These are phyloP conservation scores for Rotaria sp. DNA, from an alignment of 2,888 invertebrate genomes.

Conservation along the genomic window DNA sequence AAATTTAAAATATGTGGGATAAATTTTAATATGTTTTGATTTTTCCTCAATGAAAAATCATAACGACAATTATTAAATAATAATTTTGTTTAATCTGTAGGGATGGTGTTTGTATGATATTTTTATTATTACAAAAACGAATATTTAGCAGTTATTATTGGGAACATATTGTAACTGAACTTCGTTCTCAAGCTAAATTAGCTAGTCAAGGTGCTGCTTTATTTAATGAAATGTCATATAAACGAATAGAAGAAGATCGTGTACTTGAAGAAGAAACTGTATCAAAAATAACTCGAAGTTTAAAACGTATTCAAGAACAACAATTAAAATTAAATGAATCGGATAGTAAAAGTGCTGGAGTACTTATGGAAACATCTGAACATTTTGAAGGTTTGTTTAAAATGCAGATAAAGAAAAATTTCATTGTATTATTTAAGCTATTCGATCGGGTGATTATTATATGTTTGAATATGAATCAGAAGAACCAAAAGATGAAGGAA, in stretches of 20 bases:
- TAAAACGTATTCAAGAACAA: constrained; percentile 39
- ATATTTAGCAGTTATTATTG: constrained; percentile 92
- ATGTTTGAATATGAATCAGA: constrained; percentile 86
- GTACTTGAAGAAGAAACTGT: constrained; percentile 33
- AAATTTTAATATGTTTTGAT: too few relatives aligned
- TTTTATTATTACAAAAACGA: constrained; percentile 79
- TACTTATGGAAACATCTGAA: constrained; percentile 2
- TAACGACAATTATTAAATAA: too few relatives aligned
- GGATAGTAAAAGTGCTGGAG: not conserved
- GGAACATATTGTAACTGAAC: constrained; percentile 87
- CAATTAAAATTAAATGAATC: constrained; percentile 28
- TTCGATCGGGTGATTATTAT: constrained; percentile 95
- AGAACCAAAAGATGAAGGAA: constrained; percentile 60
- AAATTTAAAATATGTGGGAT: too few relatives aligned
- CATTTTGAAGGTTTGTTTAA: constrained; percentile 37
- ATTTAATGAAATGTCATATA: constrained; percentile 34
- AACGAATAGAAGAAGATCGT: constrained; percentile 35
- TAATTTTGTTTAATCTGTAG: not conserved
- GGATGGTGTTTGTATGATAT: constrained; percentile 76
- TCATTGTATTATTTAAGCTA: constrained; percentile 63
- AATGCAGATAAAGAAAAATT: not conserved
- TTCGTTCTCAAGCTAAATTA: constrained; percentile 83
- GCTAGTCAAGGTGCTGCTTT: constrained; percentile 63
- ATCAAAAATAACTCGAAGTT: constrained; percentile 35
- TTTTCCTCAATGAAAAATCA: too few relatives aligned